Percentiles rank a stretch among this genome's conserved stretches.
Conservation (phyloP, 2,113 vertebrate genomes). For the Peromyscus maniculatus region DNA sequence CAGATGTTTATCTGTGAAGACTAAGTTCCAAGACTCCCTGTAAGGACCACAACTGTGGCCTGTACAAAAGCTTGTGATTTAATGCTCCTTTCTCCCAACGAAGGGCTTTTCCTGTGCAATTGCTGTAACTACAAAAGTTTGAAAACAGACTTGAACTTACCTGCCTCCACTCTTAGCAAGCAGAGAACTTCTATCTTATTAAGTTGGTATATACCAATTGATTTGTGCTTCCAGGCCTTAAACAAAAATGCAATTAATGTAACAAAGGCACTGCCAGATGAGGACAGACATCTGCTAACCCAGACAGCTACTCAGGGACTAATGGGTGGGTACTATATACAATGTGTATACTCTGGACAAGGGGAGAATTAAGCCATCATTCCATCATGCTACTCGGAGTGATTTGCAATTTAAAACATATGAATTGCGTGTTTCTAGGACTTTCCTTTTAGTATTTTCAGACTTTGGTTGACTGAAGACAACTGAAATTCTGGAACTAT, state of each 20-base stretch:
- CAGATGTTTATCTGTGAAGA: not conserved
- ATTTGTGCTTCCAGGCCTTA: not conserved
- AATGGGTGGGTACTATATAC: not conserved
- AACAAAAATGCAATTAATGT: not conserved
- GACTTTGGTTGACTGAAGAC: not conserved
- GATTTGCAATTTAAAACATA: not conserved
- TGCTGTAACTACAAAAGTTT: not conserved
- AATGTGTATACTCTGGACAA: not conserved
- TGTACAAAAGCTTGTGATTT: not conserved
- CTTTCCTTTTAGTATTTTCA: slow-evolving; percentile 22
- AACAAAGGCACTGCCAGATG: not conserved
- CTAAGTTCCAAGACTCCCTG: not conserved
- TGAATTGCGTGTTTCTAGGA: not conserved
- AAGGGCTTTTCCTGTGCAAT: not conserved
- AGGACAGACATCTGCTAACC: too few species aligned
- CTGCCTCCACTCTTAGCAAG: not conserved
- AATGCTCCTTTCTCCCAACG: not conserved
- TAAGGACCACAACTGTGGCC: too few species aligned
- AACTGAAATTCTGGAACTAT: not conserved
- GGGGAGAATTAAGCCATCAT: not conserved
- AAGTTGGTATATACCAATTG: not conserved
- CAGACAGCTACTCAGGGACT: too few species aligned
- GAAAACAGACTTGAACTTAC: not conserved
- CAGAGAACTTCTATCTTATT: not conserved
- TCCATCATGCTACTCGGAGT: not conserved